Evolutionary conservation across 2,113 vertebrate species (phyloP).

Genomic region (Elephas maximus): DNA sequence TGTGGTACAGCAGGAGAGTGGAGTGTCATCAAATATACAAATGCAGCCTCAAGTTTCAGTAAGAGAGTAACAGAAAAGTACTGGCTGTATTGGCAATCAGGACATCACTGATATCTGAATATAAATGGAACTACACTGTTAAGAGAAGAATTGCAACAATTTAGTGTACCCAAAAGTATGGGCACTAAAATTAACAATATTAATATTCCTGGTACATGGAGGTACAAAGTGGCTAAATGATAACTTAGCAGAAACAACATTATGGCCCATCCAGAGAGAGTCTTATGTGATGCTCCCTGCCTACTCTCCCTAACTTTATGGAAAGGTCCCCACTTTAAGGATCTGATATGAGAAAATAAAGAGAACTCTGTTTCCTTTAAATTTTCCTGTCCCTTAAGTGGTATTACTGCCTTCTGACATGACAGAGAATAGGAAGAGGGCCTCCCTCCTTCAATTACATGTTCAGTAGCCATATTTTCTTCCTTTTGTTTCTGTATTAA

Average conservation of each 20-base stretch:
- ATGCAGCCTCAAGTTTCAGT: neutral
- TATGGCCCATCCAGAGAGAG: neutral
- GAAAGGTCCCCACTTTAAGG: neutral
- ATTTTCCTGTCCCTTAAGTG: neutral
- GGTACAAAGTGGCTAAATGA: neutral
- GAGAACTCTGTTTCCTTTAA: neutral
- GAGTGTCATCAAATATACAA: neutral
- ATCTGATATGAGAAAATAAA: slow-evolving; percentile 23
- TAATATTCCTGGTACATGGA: neutral
- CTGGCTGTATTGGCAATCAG: neutral
- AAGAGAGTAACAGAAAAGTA: neutral
- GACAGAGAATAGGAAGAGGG: neutral
- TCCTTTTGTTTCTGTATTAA: slow-evolving; percentile 38
- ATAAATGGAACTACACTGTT: neutral
- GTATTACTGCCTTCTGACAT: neutral
- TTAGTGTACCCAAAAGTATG: neutral
- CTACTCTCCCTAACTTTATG: neutral
- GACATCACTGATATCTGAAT: neutral
- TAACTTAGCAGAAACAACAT: neutral
- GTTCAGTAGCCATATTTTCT: neutral
- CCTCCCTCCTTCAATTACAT: neutral
- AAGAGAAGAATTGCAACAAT: neutral
- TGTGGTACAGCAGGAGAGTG: neutral
- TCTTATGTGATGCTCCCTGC: neutral
- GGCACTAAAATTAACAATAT: slow-evolving; percentile 2